Evolutionary conservation across 2,797 vertebrate species (phyloP), one percentile per base, ranked within the genome.

Genomic region (Pipistrellus nathusii): DNA sequence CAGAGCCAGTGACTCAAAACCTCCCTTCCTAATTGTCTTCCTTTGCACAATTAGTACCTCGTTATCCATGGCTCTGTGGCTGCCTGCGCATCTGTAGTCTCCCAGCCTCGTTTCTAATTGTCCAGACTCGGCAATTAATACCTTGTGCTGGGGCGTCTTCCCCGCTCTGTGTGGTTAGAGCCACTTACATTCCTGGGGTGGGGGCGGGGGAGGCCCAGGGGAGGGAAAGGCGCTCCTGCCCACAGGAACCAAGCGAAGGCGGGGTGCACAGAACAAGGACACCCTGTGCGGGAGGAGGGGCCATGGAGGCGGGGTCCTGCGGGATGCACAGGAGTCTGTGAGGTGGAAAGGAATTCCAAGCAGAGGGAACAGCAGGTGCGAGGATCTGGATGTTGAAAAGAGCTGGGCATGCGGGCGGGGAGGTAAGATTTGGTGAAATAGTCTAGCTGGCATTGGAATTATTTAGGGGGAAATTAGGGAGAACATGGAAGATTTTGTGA

Each of bases 11-110:
- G 59, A 75, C 75, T 91, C 62, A 35, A 68, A 78, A 27, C 72
- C 88, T 77, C 88, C 85, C 77, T 78, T 35, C 78, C 85, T 85
- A 90, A 82, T 86, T 32, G 82, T 90, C 92, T 78, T 64, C 51
- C 62, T 46, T 46, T 14, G 78, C 87, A 71, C 64, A 87, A 69
- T 87, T 86, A 95, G 86, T 17, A 21, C 88, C 95, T 95, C 1
- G 13, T 88, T 88, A 80, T 59, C 17, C 48, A 69, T 0, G 59
- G 82, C 53, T 91, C 53, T 8, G 21, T 72, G 84, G 86, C 25
- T 38, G 3, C 59, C 88, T 7, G 75, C 7, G 0, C 80, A 32
- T 71, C 88, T 30, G 1, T 5, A 64, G 53, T 66, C 86, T 30
- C 7, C 48, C 15, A 6, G 76, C 64, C 73, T 55, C 1, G 9